Evolutionary conservation across 2,797 vertebrate genomes (phyloP).

Genomic region (Avahi laniger): DNA sequence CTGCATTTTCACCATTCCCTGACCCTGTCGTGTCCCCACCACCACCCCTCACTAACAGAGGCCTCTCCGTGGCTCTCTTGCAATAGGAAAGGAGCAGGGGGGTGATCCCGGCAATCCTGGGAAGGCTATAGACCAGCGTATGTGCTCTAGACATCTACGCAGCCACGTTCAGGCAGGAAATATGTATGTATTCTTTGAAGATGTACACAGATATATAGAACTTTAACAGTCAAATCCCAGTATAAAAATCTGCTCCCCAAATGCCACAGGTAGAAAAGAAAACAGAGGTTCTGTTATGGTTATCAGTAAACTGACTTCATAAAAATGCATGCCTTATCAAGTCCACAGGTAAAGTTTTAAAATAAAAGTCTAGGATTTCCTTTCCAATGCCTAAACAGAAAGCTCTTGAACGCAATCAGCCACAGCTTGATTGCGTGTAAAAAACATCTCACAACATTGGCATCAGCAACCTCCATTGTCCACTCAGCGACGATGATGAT

Average conservation of each 20-base stretch:
- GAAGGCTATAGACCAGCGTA: slow-evolving; percentile 27
- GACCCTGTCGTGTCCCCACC: background rate
- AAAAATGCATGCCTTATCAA: background rate
- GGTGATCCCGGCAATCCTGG: background rate
- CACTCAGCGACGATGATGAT: background rate
- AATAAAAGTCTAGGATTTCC: background rate
- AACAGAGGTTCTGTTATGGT: background rate
- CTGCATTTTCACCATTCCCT: background rate
- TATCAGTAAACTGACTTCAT: background rate
- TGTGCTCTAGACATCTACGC: background rate
- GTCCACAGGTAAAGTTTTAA: slow-evolving; percentile 26
- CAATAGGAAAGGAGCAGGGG: slow-evolving; percentile 44
- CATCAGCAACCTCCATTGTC: background rate
- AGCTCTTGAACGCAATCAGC: background rate
- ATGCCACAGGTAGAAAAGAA: slow-evolving; percentile 10
- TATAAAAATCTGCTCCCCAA: slow-evolving; percentile 13
- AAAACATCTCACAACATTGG: background rate
- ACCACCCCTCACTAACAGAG: background rate
- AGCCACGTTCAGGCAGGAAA: slow-evolving; percentile 6
- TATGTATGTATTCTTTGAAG: background rate
- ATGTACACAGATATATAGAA: background rate
- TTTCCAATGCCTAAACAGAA: background rate
- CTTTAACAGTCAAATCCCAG: background rate
- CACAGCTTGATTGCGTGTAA: background rate
- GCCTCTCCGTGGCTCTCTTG: background rate